Evolutionary conservation across 2,888 invertebrate genomes (phyloP).

Genomic region (Megamerina dolium): DNA sequence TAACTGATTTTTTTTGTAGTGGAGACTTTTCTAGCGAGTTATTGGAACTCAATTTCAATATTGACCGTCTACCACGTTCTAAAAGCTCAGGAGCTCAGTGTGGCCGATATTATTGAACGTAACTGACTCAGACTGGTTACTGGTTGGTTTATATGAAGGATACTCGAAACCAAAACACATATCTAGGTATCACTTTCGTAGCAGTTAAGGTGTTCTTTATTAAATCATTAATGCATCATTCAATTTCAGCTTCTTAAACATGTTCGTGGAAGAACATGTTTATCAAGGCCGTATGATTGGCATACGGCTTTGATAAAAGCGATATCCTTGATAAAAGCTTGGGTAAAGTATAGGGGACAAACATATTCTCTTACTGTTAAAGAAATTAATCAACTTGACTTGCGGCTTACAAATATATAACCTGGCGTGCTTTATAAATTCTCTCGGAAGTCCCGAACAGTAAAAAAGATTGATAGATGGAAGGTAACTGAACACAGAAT

Average conservation of each 20-base stretch:
- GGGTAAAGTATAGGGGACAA: not conserved
- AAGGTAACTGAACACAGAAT: no score
- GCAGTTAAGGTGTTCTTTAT: no score
- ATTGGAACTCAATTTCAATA: no score
- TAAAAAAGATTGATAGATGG: no score
- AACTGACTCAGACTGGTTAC: not conserved
- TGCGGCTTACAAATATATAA: no score
- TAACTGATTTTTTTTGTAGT: not conserved
- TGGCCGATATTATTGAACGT: conserved; percentile 1
- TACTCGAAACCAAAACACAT: no score
- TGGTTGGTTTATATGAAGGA: no score
- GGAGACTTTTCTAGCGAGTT: not conserved
- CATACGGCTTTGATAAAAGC: not conserved
- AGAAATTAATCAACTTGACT: no score
- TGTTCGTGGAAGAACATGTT: conserved; percentile 1
- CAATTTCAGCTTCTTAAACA: conserved; percentile 2
- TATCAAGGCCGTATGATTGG: not conserved
- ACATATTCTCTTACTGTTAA: not conserved
- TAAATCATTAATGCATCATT: no score
- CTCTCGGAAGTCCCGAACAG: no score
- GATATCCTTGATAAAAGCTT: not conserved
- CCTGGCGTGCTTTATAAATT: no score
- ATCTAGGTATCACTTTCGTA: no score
- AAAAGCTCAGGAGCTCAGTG: conserved; percentile 1
- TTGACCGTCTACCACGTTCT: conserved; percentile 1